A percentile compares a stretch with the other conserved stretches of the same genome.
phyloP scores from a whole-genome alignment of 2,888 invertebrate species.

The Pachliopta kotzebuea region DNA sequence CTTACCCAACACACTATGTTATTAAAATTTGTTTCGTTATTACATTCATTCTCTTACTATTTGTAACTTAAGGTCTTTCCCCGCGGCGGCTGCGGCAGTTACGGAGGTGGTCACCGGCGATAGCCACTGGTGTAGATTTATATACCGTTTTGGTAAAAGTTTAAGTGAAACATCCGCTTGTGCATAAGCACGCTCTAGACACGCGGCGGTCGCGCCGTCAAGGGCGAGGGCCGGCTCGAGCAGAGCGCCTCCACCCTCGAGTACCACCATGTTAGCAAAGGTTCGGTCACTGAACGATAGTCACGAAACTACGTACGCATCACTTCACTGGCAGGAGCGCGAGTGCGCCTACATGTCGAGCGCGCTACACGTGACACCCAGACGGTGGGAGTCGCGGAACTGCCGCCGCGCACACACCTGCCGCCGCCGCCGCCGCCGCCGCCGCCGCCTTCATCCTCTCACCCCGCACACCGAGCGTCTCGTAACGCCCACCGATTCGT shows the following conservation, averaged over 20 bases:
- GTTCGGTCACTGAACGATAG: constrained; percentile 48
- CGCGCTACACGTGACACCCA: constrained; percentile 56
- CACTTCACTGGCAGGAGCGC: constrained; percentile 55
- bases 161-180: constrained; percentile 92
- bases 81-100: constrained; percentile 77
- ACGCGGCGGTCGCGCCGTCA: constrained; percentile 84
- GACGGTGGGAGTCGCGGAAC: constrained; percentile 71
- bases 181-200: constrained; percentile 89
- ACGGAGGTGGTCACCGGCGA: constrained; percentile 85
- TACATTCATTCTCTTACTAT: constrained; percentile 74
- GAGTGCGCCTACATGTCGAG: constrained; percentile 66
- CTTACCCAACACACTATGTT: background rate
- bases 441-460: constrained; percentile 44
- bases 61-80: constrained; percentile 90
- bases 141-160: constrained; percentile 94
- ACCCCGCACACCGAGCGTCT: constrained; percentile 52
- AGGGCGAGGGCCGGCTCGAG: constrained; percentile 85
- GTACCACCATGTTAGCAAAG: constrained; percentile 68
- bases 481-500: constrained; percentile 47
- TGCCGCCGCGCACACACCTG: constrained; percentile 57
- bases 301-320: constrained; percentile 47
- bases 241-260: constrained; percentile 75
- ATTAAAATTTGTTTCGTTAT: constrained; percentile 3
- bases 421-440: constrained; percentile 40
- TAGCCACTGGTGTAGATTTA: constrained; percentile 94